Evolutionary conservation across 1,140 invertebrate genomes (phyloP).

Genomic region (Dinoponera quadriceps): DNA sequence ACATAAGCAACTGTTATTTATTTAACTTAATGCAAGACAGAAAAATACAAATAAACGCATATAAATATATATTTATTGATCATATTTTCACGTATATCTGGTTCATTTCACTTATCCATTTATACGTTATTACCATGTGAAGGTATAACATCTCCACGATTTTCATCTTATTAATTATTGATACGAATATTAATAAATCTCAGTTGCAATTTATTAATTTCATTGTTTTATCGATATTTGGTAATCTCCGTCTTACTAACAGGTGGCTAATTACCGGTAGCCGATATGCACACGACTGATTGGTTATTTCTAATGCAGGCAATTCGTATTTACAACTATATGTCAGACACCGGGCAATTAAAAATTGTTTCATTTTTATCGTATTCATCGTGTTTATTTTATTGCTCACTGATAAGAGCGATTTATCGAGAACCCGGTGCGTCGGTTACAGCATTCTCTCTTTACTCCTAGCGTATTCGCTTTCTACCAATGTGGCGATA

Average conservation of each 20-base stretch:
- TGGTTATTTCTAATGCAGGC: too few relatives aligned
- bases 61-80: slow-evolving; percentile 6
- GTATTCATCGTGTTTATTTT: too few relatives aligned
- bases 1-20: not conserved
- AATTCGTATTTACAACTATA: not conserved
- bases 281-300: not conserved
- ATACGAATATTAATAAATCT: not conserved
- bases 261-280: not conserved
- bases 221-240: not conserved
- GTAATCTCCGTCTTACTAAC: not conserved
- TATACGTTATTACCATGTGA: too few relatives aligned
- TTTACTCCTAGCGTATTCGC: too few relatives aligned
- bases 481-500: not conserved
- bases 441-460: not conserved
- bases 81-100: not conserved
- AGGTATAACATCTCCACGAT: too few relatives aligned
- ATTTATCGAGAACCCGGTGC: not conserved
- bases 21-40: not conserved
- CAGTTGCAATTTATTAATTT: not conserved
- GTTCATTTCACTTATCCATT: not conserved
- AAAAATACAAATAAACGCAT: not conserved
- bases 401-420: slow-evolving; percentile 5
- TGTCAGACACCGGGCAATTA: not conserved
- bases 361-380: too few relatives aligned
- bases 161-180: not conserved